These are phyloP conservation scores for Aphaenogaster floridana DNA, from an alignment of 1,140 invertebrate species.

Conservation along the genomic window DNA sequence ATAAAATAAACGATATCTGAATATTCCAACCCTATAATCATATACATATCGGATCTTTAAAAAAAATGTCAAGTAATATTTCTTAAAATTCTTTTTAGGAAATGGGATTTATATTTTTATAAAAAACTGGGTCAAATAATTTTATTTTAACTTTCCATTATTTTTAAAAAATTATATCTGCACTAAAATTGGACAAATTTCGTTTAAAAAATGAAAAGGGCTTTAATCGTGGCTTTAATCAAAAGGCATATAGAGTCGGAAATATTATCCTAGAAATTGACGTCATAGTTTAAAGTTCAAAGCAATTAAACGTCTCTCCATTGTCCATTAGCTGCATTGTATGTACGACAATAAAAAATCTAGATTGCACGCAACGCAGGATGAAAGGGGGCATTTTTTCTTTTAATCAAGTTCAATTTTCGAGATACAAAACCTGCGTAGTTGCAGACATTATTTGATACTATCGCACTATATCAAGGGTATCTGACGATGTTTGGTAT, in stretches of 20 bases:
- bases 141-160: not conserved
- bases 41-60: not conserved
- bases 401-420: constrained; percentile 41
- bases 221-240: too few relatives aligned
- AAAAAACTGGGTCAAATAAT: not conserved
- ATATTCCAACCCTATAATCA: not conserved
- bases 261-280: not conserved
- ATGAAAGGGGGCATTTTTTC: not conserved
- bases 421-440: constrained; percentile 1
- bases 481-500: constrained; percentile 35
- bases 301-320: constrained; percentile 6
- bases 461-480: constrained; percentile 26
- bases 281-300: constrained; percentile 32
- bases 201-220: not conserved
- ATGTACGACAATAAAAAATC: not conserved
- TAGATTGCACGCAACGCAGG: not conserved
- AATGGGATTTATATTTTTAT: not conserved
- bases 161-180: constrained; percentile 1
- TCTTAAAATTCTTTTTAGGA: not conserved
- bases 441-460: not conserved
- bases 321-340: not conserved
- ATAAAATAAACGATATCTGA: not conserved
- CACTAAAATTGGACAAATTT: not conserved
- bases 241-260: not conserved
- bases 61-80: not conserved